Evolutionary conservation across 2,797 vertebrate genomes (phyloP), one percentile per base, ranked within the genome.

Genomic region (Protonibea diacanthus): DNA sequence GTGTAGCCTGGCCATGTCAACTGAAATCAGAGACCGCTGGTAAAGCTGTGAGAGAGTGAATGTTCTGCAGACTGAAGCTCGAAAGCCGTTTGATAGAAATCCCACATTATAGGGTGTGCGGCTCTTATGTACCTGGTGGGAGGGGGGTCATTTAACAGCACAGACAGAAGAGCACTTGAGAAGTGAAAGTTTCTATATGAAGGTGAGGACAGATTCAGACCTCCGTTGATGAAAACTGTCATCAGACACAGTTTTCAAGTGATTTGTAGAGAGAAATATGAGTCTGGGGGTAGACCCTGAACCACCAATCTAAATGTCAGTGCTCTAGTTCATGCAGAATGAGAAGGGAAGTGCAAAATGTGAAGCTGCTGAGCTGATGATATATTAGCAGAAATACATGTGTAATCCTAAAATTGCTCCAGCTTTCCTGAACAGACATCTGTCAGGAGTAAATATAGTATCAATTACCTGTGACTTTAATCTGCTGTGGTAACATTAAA

Each of bases 21-120:
- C 84, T 89, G 90, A 93, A 93, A 93, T 91, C 81, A 90, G 86
- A 90, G 84, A 82, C 71, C 61, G 52, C 48, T 51, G 64, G 64
- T 80, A 51, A 76, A 38, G 60, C 52, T 70, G 72, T 67, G 66
- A 51, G 78, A 64, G 78, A 83, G 78, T 83, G 57, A 85, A 62
- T 62, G 72, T 47, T 60, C 23, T 29, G 20, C 79, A 68, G 74
- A 48, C 23, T 3, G 49, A 64, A 8, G 40, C 58, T 81, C n/a
- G 3, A 71, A 27, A 59, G 74, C 49, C 18, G 63, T 85, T 88
- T 80, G 78, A 87, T 73, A 81, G 56, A 70, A 74, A 79, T 71
- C 74, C 64, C 68, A 83, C 80, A 61, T 86, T 80, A 85, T 0
- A 64, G 71, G 74, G 67, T 6, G 80, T 76, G 87, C 51, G 88